Evolutionary conservation across 2,888 invertebrate genomes (phyloP).

Genomic region (Cyaniris semiargus): DNA sequence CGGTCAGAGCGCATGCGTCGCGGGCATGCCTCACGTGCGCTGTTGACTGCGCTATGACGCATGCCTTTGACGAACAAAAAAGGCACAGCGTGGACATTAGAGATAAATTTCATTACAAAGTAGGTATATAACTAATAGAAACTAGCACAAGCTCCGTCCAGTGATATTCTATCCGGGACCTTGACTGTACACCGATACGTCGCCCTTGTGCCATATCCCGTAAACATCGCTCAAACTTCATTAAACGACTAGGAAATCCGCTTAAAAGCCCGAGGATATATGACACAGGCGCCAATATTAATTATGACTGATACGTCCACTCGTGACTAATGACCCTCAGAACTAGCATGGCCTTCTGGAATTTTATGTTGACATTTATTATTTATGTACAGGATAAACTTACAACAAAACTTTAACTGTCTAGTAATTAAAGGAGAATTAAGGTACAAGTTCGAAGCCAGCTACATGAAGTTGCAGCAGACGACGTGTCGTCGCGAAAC

Average conservation of each 20-base stretch:
- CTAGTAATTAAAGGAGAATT: too few species aligned
- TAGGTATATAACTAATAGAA: background rate
- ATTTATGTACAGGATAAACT: background rate
- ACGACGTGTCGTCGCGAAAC: too few species aligned
- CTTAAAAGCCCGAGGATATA: slow-evolving; percentile 14
- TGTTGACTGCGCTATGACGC: too few species aligned
- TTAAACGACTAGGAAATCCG: slow-evolving; percentile 31
- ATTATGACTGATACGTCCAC: background rate
- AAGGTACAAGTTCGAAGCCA: too few species aligned
- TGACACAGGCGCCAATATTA: background rate
- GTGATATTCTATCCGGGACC: slow-evolving; percentile 26
- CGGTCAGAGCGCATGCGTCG: too few species aligned
- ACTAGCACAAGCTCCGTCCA: slow-evolving; percentile 23
- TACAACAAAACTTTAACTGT: background rate
- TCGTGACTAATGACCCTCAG: background rate
- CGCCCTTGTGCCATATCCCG: slow-evolving; percentile 26
- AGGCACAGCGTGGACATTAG: too few species aligned
- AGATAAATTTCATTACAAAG: background rate
- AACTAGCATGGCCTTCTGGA: slow-evolving; percentile 15
- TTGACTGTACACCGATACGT: slow-evolving; percentile 24
- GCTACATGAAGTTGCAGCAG: too few species aligned
- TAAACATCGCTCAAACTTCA: slow-evolving; percentile 9
- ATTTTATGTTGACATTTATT: slow-evolving; percentile 7
- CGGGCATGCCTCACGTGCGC: too few species aligned
- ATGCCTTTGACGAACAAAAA: too few species aligned